Conservation (phyloP, 2,113 vertebrate genomes). For the Cricetomys ansorgei region DNA sequence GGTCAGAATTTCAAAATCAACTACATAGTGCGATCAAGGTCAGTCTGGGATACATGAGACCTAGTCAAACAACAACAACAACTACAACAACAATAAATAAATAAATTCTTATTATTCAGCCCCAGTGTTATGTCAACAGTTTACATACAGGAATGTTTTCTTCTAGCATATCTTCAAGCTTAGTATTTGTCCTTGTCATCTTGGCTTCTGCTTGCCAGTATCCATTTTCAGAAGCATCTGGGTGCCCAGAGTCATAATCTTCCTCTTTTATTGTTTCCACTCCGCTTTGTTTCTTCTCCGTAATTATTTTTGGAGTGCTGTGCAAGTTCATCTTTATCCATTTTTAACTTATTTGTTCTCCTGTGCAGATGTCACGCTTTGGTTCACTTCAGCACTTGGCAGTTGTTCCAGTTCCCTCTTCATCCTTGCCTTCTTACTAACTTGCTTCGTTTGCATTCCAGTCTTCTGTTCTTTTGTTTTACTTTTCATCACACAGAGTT, state of each 20-base stretch:
- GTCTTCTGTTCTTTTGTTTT: constrained; percentile 27
- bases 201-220: not conserved
- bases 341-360: constrained; percentile 27
- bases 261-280: not conserved
- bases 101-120: not conserved
- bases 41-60: not conserved
- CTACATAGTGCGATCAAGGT: not conserved
- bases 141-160: not conserved
- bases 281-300: not conserved
- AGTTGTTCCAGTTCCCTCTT: not conserved
- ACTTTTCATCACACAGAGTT: not conserved
- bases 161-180: not conserved
- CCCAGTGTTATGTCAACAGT: not conserved
- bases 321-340: not conserved
- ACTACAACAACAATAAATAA: too few species aligned
- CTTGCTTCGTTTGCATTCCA: not conserved
- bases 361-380: not conserved
- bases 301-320: not conserved
- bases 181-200: not conserved
- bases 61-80: too few species aligned
- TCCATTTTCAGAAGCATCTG: not conserved
- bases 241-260: not conserved
- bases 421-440: not conserved
- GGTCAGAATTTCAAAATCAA: not conserved
- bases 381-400: not conserved